These are phyloP conservation scores for Drosophila pegasa DNA, from an alignment of 2,888 invertebrate genomes.

Conservation along the genomic window DNA sequence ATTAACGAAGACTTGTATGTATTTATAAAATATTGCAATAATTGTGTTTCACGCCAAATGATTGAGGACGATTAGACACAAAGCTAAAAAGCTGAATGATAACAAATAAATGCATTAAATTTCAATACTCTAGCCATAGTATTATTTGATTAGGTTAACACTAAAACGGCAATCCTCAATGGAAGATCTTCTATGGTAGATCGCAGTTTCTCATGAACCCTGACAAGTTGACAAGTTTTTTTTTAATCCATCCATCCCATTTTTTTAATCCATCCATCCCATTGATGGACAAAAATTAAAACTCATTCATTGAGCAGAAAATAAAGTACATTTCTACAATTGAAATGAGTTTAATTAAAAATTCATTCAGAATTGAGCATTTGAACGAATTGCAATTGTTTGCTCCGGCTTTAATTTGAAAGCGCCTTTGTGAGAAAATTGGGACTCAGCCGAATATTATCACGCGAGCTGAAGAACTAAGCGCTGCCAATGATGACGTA, in stretches of 20 bases:
- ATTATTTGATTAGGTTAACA: too few species aligned
- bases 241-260: too few species aligned
- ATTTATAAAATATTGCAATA: too few species aligned
- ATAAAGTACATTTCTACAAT: neutral
- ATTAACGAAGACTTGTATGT: too few species aligned
- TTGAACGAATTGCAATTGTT: constrained; percentile 14
- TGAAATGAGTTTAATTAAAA: constrained; percentile 10
- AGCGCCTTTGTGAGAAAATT: neutral
- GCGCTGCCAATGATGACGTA: constrained; percentile 40
- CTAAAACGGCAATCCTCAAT: neutral
- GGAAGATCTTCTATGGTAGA: neutral
- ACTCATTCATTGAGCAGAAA: constrained; percentile 3
- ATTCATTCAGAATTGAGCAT: constrained; percentile 21
- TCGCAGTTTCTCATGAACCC: neutral
- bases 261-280: neutral
- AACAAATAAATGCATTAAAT: too few species aligned
- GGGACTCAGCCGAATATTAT: constrained; percentile 10
- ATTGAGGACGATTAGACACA: too few species aligned
- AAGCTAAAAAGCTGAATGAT: too few species aligned
- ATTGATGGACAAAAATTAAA: constrained; percentile 1
- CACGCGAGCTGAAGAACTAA: constrained; percentile 33
- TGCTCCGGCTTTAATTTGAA: constrained; percentile 7
- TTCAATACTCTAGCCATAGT: too few species aligned
- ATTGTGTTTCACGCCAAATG: too few species aligned
- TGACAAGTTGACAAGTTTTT: neutral